These are phyloP conservation scores for Augochlorella aurata DNA, from an alignment of 2,888 invertebrate genomes.

Conservation along the genomic window DNA sequence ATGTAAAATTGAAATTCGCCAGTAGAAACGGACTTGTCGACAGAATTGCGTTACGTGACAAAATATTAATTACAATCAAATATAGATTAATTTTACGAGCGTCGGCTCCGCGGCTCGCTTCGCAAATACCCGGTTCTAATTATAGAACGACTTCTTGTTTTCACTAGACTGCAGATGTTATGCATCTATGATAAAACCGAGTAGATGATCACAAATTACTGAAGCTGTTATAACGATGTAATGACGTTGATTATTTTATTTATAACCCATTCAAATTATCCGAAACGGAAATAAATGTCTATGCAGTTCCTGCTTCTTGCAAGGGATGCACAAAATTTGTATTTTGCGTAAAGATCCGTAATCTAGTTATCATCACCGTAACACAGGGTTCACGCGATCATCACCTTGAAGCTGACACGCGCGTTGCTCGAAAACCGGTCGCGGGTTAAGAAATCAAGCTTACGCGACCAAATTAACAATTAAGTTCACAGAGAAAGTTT, in stretches of 20 bases:
- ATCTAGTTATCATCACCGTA: neutral
- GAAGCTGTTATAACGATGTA: too few species aligned
- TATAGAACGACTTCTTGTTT: conserved; percentile 3
- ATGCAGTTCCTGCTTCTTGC: too few species aligned
- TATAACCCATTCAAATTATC: too few species aligned
- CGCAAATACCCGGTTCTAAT: neutral
- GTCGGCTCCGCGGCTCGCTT: neutral
- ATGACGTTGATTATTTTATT: too few species aligned
- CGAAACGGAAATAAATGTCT: too few species aligned
- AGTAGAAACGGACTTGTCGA: neutral
- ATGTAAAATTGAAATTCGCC: neutral
- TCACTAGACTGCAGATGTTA: neutral
- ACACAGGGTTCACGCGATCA: neutral
- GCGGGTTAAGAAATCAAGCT: neutral
- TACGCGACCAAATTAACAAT: conserved; percentile 12
- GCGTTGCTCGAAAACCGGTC: neutral
- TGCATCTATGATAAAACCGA: too few species aligned
- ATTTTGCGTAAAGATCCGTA: too few species aligned
- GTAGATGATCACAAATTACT: too few species aligned
- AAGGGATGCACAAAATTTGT: too few species aligned
- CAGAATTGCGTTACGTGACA: neutral
- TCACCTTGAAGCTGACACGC: neutral
- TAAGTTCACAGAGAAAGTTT: neutral
- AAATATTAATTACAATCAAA: neutral
- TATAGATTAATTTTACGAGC: neutral